Evolutionary conservation across 2,113 vertebrate genomes (phyloP).

Genomic region (Melanostigma gelatinosum): DNA sequence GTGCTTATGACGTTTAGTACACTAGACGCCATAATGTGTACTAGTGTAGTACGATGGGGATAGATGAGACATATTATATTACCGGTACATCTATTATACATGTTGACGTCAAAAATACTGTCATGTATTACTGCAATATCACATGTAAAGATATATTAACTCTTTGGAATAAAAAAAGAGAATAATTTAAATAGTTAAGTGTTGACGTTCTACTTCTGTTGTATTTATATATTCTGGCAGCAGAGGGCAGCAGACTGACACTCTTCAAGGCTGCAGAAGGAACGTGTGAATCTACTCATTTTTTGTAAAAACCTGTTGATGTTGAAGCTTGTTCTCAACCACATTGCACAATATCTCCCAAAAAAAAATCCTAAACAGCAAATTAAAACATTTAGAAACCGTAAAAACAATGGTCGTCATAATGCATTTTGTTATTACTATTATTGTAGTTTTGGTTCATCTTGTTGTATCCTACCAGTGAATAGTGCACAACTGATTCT

Average conservation of each 20-base stretch:
- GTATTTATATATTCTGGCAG: conserved; percentile 16
- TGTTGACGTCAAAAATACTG: neutral
- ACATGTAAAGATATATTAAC: neutral
- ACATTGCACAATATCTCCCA: neutral
- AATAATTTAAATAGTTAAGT: neutral
- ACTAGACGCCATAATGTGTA: neutral
- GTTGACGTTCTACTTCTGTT: neutral
- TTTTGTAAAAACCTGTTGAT: neutral
- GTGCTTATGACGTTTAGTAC: neutral
- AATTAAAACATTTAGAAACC: neutral
- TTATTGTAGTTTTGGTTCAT: conserved; percentile 6
- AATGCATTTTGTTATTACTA: neutral
- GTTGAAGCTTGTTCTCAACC: neutral
- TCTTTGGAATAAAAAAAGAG: neutral
- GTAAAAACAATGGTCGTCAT: neutral
- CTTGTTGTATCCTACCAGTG: neutral
- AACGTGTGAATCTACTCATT: neutral
- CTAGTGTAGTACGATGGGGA: neutral
- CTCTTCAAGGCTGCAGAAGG: neutral
- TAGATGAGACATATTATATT: neutral
- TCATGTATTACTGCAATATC: neutral
- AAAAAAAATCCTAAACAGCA: neutral
- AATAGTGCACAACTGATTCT: neutral
- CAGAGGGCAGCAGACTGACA: conserved; percentile 69
- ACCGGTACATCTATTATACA: neutral